These are phyloP conservation scores for Thalpophila matura DNA, from an alignment of 2,888 invertebrate species.

Conservation along the genomic window DNA sequence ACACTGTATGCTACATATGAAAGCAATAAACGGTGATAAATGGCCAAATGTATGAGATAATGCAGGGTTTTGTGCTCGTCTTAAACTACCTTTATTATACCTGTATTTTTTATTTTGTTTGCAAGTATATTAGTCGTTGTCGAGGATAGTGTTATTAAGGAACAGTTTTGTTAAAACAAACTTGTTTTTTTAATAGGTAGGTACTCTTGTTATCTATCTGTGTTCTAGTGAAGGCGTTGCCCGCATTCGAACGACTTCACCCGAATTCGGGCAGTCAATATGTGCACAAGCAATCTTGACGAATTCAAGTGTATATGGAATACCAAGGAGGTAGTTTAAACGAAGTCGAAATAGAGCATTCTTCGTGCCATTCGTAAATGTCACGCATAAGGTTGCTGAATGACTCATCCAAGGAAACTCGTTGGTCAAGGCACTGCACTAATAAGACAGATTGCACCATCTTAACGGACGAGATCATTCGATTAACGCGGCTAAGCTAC, in stretches of 20 bases:
- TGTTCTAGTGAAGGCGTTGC: too few species aligned
- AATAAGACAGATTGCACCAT: slow-evolving; percentile 18
- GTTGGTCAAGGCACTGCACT: not conserved
- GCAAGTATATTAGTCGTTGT: slow-evolving; percentile 9
- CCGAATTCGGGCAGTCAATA: too few species aligned
- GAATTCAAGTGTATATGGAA: too few species aligned
- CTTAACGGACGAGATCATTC: slow-evolving; percentile 29
- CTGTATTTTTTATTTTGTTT: slow-evolving; percentile 13
- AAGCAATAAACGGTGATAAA: slow-evolving; percentile 60
- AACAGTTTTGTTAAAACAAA: not conserved
- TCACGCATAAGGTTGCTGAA: too few species aligned
- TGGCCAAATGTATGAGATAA: slow-evolving; percentile 54
- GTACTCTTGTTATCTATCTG: too few species aligned
- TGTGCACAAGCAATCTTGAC: too few species aligned
- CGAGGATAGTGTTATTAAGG: not conserved
- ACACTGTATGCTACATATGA: slow-evolving; percentile 41
- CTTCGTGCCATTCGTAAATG: too few species aligned
- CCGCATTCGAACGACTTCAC: too few species aligned
- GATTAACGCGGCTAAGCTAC: slow-evolving; percentile 45
- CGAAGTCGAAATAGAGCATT: too few species aligned
- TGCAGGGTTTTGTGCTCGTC: slow-evolving; percentile 45
- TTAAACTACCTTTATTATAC: slow-evolving; percentile 32
- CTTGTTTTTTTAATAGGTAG: too few species aligned
- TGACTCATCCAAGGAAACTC: slow-evolving; percentile 14
- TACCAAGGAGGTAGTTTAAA: too few species aligned